Conservation (phyloP, 2,888 invertebrate species). For the Acleris holmiana region DNA sequence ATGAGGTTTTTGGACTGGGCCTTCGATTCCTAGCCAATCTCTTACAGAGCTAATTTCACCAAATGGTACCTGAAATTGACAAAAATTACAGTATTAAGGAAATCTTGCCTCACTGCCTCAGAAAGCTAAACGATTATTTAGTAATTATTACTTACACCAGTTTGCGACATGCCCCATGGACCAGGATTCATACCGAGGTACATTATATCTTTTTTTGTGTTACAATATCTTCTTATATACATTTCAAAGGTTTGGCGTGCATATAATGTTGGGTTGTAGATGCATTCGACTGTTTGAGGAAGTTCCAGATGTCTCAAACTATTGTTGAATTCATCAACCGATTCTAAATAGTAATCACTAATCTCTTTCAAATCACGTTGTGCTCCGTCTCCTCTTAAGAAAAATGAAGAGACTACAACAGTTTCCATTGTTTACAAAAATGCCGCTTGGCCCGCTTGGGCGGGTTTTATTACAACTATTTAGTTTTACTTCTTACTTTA, state of each 20-base stretch:
- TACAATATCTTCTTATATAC: slow-evolving; percentile 90
- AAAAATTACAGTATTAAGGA: slow-evolving; percentile 7
- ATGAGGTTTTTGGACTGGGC: slow-evolving; percentile 87
- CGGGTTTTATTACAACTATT: no score
- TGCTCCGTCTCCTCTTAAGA: slow-evolving; percentile 42
- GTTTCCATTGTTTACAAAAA: slow-evolving; percentile 47
- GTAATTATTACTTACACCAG: slow-evolving; percentile 86
- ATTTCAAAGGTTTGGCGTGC: slow-evolving; percentile 90
- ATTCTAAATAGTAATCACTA: slow-evolving; percentile 60
- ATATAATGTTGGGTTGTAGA: slow-evolving; percentile 95
- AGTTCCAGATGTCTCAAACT: slow-evolving; percentile 76
- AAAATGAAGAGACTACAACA: slow-evolving; percentile 66
- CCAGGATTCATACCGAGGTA: slow-evolving; percentile 98
- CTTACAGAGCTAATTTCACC: slow-evolving; percentile 92
- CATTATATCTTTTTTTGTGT: slow-evolving; percentile 87
- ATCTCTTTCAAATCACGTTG: slow-evolving; percentile 41
- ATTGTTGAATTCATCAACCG: slow-evolving; percentile 69
- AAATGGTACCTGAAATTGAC: slow-evolving; percentile 89
- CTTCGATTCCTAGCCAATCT: slow-evolving; percentile 90
- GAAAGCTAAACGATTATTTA: no score
- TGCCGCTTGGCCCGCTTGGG: no score
- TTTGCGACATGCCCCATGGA: slow-evolving; percentile 98
- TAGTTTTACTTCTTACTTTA: no score
- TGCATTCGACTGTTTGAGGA: slow-evolving; percentile 84
- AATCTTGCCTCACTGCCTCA: neutral